Percentiles rank a stretch among this genome's conserved stretches.
Conservation (phyloP, 1,140 invertebrate species). For the Drepana arcuata region DNA sequence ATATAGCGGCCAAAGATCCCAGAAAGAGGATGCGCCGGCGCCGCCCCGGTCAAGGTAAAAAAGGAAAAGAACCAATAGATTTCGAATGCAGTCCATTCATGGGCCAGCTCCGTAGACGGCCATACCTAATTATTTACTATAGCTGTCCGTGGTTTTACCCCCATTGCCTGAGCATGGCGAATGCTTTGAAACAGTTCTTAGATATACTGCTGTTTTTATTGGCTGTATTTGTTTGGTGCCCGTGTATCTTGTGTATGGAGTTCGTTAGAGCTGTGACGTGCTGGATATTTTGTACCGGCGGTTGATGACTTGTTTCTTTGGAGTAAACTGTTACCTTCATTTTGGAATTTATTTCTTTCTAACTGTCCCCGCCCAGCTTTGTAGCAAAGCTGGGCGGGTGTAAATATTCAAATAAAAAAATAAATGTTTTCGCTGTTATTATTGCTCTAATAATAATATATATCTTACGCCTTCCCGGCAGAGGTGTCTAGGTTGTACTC, state of each 20-base stretch:
- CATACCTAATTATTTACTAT: slow-evolving; percentile 25
- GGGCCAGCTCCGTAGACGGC: slow-evolving; percentile 25
- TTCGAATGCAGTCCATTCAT: slow-evolving; percentile 33
- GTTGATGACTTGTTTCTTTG: slow-evolving; percentile 13
- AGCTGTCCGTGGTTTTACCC: slow-evolving; percentile 31
- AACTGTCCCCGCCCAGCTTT: slow-evolving; percentile 1
- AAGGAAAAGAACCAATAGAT: slow-evolving; percentile 14
- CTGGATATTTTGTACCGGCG: slow-evolving; percentile 39
- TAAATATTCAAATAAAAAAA: no score
- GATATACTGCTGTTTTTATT: slow-evolving; percentile 32
- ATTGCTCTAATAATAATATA: no score
- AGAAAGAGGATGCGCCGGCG: slow-evolving; percentile 14
- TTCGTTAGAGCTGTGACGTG: slow-evolving; percentile 30
- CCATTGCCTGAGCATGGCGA: slow-evolving; percentile 24
- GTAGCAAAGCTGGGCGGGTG: no score
- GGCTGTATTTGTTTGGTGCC: slow-evolving; percentile 35
- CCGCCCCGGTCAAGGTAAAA: slow-evolving; percentile 2
- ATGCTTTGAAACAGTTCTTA: slow-evolving; percentile 26
- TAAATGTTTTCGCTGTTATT: no score
- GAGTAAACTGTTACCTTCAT: slow-evolving; percentile 19
- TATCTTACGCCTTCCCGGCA: no score
- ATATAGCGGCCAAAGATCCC: slow-evolving; percentile 19
- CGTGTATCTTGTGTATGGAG: slow-evolving; percentile 34
- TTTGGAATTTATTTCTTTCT: slow-evolving; percentile 5
- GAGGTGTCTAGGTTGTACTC: slow-evolving; percentile 1